Conservation (phyloP, 2,113 vertebrate species). For the Cyprinus carpio region DNA sequence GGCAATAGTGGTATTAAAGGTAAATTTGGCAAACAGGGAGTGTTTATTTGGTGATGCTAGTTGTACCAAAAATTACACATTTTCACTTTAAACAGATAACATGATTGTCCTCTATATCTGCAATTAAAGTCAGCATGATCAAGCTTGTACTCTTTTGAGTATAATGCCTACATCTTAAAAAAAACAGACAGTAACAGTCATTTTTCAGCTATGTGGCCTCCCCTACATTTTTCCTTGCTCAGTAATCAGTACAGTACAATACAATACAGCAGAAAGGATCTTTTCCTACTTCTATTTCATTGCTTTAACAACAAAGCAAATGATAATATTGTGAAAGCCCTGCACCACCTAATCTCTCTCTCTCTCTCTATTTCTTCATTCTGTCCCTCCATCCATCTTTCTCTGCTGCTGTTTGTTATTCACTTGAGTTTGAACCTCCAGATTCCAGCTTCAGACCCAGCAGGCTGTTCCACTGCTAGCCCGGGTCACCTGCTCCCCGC, state of each 20-base stretch:
- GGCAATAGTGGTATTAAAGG: too few relatives aligned
- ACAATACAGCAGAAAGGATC: not conserved
- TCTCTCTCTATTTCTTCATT: not conserved
- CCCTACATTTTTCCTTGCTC: too few relatives aligned
- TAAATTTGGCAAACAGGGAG: too few relatives aligned
- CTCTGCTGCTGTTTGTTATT: conserved; percentile 25
- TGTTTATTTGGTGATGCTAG: not conserved
- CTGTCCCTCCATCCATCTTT: not conserved
- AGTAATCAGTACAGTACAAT: too few relatives aligned
- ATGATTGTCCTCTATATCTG: not conserved
- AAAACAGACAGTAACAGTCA: too few relatives aligned
- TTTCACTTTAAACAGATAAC: not conserved
- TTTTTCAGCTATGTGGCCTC: too few relatives aligned
- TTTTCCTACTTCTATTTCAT: not conserved
- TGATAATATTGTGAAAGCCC: not conserved
- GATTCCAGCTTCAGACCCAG: conserved; percentile 5
- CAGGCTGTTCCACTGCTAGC: conserved; percentile 30
- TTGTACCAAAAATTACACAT: not conserved
- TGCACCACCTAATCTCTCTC: not conserved
- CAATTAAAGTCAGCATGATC: not conserved
- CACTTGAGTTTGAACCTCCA: not conserved
- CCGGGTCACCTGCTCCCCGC: conserved; percentile 20
- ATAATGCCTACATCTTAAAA: too few relatives aligned
- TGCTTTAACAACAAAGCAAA: not conserved
- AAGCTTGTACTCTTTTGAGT: not conserved